Evolutionary conservation across 2,888 invertebrate genomes (phyloP).

Genomic region (Sinotaia quadrata): DNA sequence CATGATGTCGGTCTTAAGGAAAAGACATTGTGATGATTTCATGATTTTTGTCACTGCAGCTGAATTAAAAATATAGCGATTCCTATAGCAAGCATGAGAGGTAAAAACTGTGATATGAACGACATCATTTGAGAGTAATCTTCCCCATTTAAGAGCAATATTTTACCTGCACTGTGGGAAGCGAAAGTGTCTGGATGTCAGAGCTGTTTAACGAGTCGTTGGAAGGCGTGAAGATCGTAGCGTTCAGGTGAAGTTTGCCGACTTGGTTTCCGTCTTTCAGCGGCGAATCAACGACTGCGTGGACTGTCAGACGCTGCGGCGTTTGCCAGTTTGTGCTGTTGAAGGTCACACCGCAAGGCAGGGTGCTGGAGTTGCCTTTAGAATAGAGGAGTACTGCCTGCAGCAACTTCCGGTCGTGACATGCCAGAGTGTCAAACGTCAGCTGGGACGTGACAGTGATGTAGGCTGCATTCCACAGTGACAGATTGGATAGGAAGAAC

Average conservation of each 20-base stretch:
- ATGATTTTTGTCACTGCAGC: too few species aligned
- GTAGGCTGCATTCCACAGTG: conserved; percentile 33
- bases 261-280: conserved; percentile 45
- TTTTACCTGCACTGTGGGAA: conserved; percentile 36
- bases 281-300: conserved; percentile 41
- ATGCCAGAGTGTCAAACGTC: conserved; percentile 15
- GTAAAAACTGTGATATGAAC: too few species aligned
- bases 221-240: conserved; percentile 19
- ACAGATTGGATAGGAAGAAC: conserved; percentile 40
- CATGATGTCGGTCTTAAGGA: too few species aligned
- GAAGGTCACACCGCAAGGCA: conserved; percentile 38
- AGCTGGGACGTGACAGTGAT: conserved; percentile 23
- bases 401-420: conserved; percentile 15
- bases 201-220: conserved; percentile 25
- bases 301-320: conserved; percentile 36
- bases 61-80: too few species aligned
- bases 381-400: conserved; percentile 27
- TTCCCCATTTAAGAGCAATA: too few species aligned
- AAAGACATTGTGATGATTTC: too few species aligned
- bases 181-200: too few species aligned
- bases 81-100: too few species aligned
- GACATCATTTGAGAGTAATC: too few species aligned
- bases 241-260: conserved; percentile 37
- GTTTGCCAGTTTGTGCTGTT: conserved; percentile 42
- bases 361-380: background rate